Evolutionary conservation across 2,888 invertebrate species (phyloP), one percentile per base, ranked within the genome.

Genomic region (Entomobrya proxima): DNA sequence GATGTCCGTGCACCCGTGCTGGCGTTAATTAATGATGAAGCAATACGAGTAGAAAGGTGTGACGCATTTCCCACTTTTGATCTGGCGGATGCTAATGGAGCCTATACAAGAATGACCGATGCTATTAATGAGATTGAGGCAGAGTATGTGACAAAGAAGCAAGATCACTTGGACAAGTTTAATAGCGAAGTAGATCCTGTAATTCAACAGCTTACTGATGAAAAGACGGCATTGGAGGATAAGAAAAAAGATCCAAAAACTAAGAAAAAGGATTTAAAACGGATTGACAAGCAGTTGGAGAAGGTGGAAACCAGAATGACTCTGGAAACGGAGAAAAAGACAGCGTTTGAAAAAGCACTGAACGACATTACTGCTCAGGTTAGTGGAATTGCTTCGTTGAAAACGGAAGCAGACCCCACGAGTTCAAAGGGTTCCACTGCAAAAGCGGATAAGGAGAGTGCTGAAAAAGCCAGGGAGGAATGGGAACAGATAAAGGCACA

Each of bases 21-120:
- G 18, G 79, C 80, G 0, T 11, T 75, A 27, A 55, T 84, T 18
- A 76, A 74, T 21, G 79, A 85, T 24, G 85, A 85, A 40, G 74
- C 74, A 3, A 79, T 81, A 35, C 52, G 76, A 9, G 76, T 77
- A 6, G 76, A 81, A 13, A 37, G 27, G 0, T 85, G 85, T 44
- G 37, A 24, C 0, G 30, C 61, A 32, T 24, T 24, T 15, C 52
- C 61, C 6, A 47, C 40, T 0, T 79, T 75, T 52, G 78, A 74
- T 1, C 1, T 7, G 27, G 32, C 47, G 6, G 37, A 32, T 6
- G 64, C 40, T 1, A 7, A 18, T 2, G n/a, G 15, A 15, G 15
- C 11, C 0, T 72, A 40, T 40, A 30, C 7, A 1, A 21, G 0
- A 18, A 47, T 85, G 32, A 21, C 50, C 3, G 21, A 50, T 13